Evolutionary conservation across 1,140 invertebrate species (phyloP).

Genomic region (Phymorhynchus buccinoides): DNA sequence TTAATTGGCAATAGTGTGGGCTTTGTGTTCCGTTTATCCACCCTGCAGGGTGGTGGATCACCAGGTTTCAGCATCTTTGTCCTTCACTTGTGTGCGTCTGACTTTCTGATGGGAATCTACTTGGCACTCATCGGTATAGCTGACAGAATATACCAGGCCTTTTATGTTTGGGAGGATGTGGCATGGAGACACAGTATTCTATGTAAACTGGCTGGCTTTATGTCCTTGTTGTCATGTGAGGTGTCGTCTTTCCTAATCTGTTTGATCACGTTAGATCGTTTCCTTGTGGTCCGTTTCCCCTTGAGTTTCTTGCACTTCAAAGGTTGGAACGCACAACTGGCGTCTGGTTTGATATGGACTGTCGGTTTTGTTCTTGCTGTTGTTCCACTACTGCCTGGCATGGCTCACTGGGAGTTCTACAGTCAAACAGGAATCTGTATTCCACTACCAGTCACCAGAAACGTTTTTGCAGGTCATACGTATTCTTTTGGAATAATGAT

Average conservation of each 20-base stretch:
- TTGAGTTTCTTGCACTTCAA: neutral
- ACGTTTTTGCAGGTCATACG: neutral
- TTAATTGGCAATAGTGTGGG: neutral
- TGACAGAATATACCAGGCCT: neutral
- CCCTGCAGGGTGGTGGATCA: neutral
- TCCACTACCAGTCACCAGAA: neutral
- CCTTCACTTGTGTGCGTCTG: neutral
- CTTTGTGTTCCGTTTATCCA: neutral
- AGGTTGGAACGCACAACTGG: neutral
- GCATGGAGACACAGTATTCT: neutral
- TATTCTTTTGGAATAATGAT: neutral
- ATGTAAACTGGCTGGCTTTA: neutral
- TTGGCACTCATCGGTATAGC: neutral
- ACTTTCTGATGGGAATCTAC: neutral
- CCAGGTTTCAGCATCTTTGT: neutral
- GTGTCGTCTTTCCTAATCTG: neutral
- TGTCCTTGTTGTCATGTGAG: neutral
- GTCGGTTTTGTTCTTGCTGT: neutral
- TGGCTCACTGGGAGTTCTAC: neutral
- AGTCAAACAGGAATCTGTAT: slow-evolving; percentile 8
- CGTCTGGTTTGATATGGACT: neutral
- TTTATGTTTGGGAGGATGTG: neutral
- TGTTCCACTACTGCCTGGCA: neutral
- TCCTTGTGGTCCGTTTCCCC: neutral
- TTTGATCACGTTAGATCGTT: neutral